A percentile compares a stretch with the other conserved stretches of the same genome.
phyloP scores from a whole-genome alignment of 1,140 invertebrate species.

The Diorhabda carinulata region DNA sequence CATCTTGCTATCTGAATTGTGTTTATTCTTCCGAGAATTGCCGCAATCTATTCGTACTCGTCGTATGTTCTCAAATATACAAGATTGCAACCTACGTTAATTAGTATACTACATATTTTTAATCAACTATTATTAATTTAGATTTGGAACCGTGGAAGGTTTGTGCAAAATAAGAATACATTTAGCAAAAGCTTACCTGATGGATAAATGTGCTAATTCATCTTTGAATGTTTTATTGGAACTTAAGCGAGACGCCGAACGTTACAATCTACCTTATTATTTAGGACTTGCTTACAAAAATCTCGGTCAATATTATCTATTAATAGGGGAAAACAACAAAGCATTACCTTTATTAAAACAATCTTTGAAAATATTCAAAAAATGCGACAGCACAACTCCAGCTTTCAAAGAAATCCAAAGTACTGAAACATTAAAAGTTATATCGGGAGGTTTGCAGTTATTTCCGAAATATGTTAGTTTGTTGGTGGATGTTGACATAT shows the following conservation, averaged over 20 bases:
- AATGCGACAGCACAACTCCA: conserved; percentile 24
- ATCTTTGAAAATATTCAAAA: conserved; percentile 39
- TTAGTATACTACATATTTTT: no score
- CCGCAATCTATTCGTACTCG: no score
- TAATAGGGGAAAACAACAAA: conserved; percentile 32
- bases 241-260: conserved; percentile 34
- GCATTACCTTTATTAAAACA: conserved; percentile 38
- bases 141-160: conserved; percentile 44
- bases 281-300: conserved; percentile 39
- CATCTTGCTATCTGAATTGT: no score
- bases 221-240: conserved; percentile 34
- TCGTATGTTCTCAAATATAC: no score
- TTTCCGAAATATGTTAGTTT: conserved; percentile 31
- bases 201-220: conserved; percentile 31
- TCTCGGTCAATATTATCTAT: conserved; percentile 42
- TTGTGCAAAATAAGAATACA: conserved; percentile 52
- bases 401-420: conserved; percentile 29
- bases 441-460: conserved; percentile 37
- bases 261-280: conserved; percentile 37
- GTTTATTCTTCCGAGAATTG: no score
- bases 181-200: conserved; percentile 45
- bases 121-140: no score
- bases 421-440: conserved; percentile 39
- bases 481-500: conserved; percentile 23
- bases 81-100: no score